Conservation (phyloP, 2,113 vertebrate species). For the Petromus typicus region DNA sequence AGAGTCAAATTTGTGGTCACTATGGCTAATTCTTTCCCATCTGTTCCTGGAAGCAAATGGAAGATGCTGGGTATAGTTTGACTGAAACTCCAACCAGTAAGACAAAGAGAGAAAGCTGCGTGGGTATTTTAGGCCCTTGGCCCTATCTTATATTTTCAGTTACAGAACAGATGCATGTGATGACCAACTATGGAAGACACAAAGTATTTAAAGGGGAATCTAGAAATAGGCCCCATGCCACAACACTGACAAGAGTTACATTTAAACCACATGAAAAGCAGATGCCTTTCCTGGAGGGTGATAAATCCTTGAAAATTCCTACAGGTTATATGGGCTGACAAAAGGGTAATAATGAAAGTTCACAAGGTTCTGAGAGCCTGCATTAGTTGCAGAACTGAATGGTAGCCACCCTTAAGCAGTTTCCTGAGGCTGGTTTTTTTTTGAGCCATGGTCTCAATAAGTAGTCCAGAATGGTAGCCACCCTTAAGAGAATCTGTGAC, state of each 20-base stretch:
- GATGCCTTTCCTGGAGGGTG: background rate
- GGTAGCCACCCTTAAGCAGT: background rate
- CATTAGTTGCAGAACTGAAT: background rate
- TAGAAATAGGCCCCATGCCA: background rate
- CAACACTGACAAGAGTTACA: background rate
- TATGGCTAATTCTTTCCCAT: background rate
- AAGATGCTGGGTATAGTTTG: background rate
- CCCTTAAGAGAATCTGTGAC: background rate
- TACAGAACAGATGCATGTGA: background rate
- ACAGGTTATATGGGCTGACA: background rate
- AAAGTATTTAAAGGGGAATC: background rate
- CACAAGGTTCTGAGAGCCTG: background rate
- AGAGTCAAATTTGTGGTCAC: background rate
- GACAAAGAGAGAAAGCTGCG: background rate
- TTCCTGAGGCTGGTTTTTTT: no score
- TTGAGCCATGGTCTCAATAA: no score
- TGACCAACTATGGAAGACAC: background rate
- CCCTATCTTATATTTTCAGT: background rate
- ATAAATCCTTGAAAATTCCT: background rate
- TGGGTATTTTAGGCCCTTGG: background rate
- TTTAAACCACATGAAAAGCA: constrained; percentile 28
- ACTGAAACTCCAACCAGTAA: background rate
- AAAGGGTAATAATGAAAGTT: constrained; percentile 30
- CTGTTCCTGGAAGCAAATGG: background rate
- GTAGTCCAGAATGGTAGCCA: background rate